A percentile compares a stretch with the other conserved stretches of the same genome.
Evolutionary conservation across 1,140 invertebrate species (phyloP).

Genomic region (Ooceraea biroi): DNA sequence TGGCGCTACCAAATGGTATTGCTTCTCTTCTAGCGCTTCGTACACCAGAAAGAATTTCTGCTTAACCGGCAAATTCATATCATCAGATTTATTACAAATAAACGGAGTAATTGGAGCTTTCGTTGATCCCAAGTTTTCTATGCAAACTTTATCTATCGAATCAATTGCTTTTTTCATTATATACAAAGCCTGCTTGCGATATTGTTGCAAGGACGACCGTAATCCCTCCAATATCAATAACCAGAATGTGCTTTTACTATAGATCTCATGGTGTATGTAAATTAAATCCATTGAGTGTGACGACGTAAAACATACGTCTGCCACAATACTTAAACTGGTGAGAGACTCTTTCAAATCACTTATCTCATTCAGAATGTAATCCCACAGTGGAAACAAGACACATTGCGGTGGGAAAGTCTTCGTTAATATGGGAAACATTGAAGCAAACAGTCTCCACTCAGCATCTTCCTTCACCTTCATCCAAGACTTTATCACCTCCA

Average conservation of each 20-base stretch:
- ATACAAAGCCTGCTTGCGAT: constrained; percentile 81
- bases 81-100: constrained; percentile 49
- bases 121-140: not conserved
- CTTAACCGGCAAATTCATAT: constrained; percentile 67
- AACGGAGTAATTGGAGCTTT: constrained; percentile 71
- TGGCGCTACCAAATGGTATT: constrained; percentile 88
- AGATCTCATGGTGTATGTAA: constrained; percentile 57
- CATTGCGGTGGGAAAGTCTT: constrained; percentile 50
- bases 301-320: constrained; percentile 66
- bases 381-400: constrained; percentile 62
- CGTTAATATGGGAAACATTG: constrained; percentile 73
- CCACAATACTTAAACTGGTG: constrained; percentile 67
- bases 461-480: constrained; percentile 63
- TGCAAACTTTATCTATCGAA: constrained; percentile 62
- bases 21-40: constrained; percentile 88
- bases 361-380: constrained; percentile 46
- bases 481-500: constrained; percentile 68
- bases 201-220: constrained; percentile 64
- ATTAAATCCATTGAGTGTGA: constrained; percentile 18
- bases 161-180: constrained; percentile 79
- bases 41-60: constrained; percentile 85
- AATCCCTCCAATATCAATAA: constrained; percentile 69
- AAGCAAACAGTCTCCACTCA: constrained; percentile 72
- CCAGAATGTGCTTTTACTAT: constrained; percentile 71
- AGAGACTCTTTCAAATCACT: constrained; percentile 65